phyloP scores from a whole-genome alignment of 2,888 invertebrate genomes.

The Parasteatoda lunata region DNA sequence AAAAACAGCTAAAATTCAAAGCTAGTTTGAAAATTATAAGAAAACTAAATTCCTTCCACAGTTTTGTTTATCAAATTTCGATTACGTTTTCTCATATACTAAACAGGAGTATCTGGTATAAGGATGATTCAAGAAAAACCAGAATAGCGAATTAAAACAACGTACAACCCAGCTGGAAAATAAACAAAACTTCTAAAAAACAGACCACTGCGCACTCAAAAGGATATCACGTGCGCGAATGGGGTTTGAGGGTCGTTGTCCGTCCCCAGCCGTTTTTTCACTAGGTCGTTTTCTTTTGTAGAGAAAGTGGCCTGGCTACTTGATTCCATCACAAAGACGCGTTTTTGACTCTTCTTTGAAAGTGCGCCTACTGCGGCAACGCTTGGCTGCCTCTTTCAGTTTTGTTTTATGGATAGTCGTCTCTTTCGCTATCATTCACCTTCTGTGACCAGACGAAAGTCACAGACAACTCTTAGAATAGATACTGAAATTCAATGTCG shows the following conservation, averaged over 20 bases:
- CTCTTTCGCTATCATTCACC: no score
- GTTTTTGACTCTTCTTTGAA: slow-evolving; percentile 6
- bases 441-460: no score
- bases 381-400: neutral
- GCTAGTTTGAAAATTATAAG: no score
- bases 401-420: neutral
- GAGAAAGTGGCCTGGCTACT: slow-evolving; percentile 22
- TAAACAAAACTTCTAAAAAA: neutral
- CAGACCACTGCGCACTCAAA: neutral
- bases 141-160: no score
- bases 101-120: no score
- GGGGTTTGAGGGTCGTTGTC: slow-evolving; percentile 67
- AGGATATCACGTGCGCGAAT: slow-evolving; percentile 48
- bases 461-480: no score
- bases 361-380: neutral
- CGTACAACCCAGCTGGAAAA: neutral
- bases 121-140: no score
- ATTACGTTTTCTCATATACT: no score
- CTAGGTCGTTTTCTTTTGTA: slow-evolving; percentile 59
- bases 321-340: neutral
- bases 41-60: no score
- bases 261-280: slow-evolving; percentile 63
- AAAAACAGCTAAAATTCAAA: no score
- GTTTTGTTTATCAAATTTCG: no score
- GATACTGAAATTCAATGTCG: no score